A percentile compares a stretch with the other conserved stretches of the same genome.
These are phyloP conservation scores for Aphodius granarius DNA, from an alignment of 2,888 invertebrate genomes.

Conservation along the genomic window DNA sequence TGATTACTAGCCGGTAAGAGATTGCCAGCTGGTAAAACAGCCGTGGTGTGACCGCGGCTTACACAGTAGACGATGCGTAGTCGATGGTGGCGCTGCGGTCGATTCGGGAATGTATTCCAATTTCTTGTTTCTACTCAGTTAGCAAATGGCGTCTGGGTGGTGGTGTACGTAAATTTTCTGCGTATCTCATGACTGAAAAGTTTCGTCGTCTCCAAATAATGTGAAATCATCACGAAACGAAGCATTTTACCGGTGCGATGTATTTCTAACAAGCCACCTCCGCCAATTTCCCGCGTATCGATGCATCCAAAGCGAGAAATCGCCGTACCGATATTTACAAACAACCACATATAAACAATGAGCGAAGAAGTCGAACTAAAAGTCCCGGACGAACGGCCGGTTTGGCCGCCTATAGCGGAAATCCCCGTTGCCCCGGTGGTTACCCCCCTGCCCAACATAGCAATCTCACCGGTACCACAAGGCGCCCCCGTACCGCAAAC, in stretches of 20 bases:
- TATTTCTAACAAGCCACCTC: slow-evolving; percentile 12
- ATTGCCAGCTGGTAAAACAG: too few relatives aligned
- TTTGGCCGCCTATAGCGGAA: slow-evolving; percentile 49
- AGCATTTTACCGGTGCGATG: slow-evolving; percentile 19
- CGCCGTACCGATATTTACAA: slow-evolving; percentile 27
- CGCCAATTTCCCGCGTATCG: slow-evolving; percentile 18
- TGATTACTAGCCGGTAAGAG: too few relatives aligned
- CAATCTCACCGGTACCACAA: slow-evolving; percentile 64
- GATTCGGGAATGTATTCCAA: slow-evolving; percentile 37
- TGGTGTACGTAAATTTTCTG: slow-evolving; percentile 51
- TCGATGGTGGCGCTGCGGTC: slow-evolving; percentile 27
- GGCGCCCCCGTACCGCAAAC: slow-evolving; percentile 58
- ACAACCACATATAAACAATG: slow-evolving; percentile 44
- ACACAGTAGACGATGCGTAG: background rate
- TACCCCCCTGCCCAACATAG: slow-evolving; percentile 47
- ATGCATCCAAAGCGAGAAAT: slow-evolving; percentile 28
- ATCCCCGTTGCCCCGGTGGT: slow-evolving; percentile 43
- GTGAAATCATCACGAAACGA: slow-evolving; percentile 25
- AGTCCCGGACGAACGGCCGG: slow-evolving; percentile 45
- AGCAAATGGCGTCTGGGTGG: slow-evolving; percentile 56
- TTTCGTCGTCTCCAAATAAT: slow-evolving; percentile 38
- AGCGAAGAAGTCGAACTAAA: slow-evolving; percentile 51
- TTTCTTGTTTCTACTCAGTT: slow-evolving; percentile 52
- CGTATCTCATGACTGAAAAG: slow-evolving; percentile 52
- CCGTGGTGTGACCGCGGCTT: too few relatives aligned